These are phyloP conservation scores for Xiphophorus couchianus DNA, from an alignment of 2,113 vertebrate genomes.

Conservation along the genomic window DNA sequence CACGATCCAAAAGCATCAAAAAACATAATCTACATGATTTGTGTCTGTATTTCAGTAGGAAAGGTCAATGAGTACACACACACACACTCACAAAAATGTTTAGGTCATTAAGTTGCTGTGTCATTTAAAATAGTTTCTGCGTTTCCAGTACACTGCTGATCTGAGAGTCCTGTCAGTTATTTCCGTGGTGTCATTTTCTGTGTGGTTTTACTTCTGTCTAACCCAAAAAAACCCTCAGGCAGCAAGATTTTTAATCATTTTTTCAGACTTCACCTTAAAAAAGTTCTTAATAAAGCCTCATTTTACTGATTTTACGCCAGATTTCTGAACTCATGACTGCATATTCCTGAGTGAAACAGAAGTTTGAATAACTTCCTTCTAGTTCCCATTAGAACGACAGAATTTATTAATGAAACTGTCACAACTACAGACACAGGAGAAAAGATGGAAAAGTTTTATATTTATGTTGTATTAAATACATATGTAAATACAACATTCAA, in stretches of 20 bases:
- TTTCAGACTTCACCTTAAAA: not conserved
- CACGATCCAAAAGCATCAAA: not conserved
- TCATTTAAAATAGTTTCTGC: not conserved
- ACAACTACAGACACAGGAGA: no score
- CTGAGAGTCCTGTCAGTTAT: not conserved
- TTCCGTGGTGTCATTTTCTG: not conserved
- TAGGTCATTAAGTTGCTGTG: not conserved
- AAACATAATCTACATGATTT: not conserved
- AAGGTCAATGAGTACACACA: not conserved
- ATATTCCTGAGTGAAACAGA: not conserved
- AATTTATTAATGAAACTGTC: not conserved
- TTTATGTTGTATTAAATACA: no score
- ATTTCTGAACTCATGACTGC: not conserved
- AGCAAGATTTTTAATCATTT: not conserved
- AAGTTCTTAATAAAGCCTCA: not conserved
- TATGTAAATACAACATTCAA: no score
- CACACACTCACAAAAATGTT: no score
- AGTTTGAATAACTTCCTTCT: not conserved
- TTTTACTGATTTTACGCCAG: not conserved
- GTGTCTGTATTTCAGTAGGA: no score
- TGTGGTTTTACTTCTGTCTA: not conserved
- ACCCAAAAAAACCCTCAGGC: not conserved
- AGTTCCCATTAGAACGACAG: not conserved
- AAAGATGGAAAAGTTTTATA: no score
- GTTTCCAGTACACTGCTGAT: not conserved